A percentile compares a stretch with the other conserved stretches of the same genome.
These are phyloP conservation scores for Metallyticus violacea DNA, from an alignment of 2,888 invertebrate species.

Conservation along the genomic window DNA sequence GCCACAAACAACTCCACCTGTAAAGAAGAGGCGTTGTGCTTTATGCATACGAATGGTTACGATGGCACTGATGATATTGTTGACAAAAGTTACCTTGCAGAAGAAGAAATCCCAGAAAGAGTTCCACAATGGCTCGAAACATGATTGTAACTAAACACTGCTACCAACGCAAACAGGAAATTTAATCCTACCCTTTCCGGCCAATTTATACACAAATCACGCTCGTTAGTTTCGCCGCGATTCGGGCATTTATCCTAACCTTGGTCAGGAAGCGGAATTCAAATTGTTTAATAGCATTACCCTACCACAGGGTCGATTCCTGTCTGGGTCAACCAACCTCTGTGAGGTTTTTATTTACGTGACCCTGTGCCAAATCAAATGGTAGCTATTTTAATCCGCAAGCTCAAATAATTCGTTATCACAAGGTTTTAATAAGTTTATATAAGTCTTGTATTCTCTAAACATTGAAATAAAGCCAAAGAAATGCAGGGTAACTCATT, in stretches of 20 bases:
- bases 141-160: not conserved
- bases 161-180: not conserved
- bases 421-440: no score
- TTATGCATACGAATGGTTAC: not conserved
- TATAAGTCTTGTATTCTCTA: no score
- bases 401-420: no score
- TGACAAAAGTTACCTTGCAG: not conserved
- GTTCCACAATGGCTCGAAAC: not conserved
- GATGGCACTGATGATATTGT: no score
- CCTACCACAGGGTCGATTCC: not conserved
- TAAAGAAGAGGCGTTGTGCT: not conserved
- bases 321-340: not conserved
- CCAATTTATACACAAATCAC: not conserved
- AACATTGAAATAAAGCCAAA: no score
- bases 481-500: no score
- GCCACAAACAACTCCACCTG: not conserved
- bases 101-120: not conserved
- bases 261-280: constrained; percentile 35
- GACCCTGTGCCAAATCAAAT: no score
- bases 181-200: not conserved
- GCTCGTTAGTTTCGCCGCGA: not conserved
- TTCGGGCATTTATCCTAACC: not conserved
- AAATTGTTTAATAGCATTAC: constrained; percentile 34
- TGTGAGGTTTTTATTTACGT: no score
- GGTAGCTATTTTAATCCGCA: no score